Evolutionary conservation across 37 sponge, comb jelly and placozoan genomes (phyloP).

Genomic region (Theonella swinhoei): DNA sequence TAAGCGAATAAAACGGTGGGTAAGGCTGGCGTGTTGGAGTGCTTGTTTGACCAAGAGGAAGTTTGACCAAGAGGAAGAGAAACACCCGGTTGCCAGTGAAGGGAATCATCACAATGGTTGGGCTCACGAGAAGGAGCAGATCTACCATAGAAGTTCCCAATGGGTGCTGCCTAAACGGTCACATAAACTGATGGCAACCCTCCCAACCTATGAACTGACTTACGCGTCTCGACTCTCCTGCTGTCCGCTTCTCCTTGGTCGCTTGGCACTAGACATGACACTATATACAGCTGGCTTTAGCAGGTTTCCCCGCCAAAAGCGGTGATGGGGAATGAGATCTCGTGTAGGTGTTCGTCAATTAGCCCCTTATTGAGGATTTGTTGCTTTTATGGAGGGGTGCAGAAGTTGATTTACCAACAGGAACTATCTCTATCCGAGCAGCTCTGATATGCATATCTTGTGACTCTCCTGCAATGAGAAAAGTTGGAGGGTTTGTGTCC

Average conservation of each 20-base stretch:
- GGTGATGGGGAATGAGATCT: no score
- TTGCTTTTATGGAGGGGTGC: constrained; percentile 16
- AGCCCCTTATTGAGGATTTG: constrained; percentile 36
- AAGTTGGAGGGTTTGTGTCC: constrained; percentile 35
- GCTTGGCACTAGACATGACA: background rate
- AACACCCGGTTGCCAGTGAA: background rate
- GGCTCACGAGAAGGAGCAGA: background rate
- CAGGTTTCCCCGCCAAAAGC: no score
- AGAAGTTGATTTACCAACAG: background rate
- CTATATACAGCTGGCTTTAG: background rate
- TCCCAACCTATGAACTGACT: no score
- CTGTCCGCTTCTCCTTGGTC: no score
- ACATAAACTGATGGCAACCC: background rate
- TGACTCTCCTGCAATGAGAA: constrained; percentile 42
- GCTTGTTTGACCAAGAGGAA: no score
- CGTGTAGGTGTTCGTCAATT: constrained; percentile 4
- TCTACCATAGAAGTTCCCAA: background rate
- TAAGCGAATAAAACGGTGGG: no score
- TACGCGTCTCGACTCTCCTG: no score
- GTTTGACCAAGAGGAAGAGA: background rate
- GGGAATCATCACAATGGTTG: background rate
- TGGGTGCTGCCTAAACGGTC: background rate
- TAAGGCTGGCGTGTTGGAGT: background rate
- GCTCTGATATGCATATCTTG: constrained; percentile 6
- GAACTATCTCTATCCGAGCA: background rate